Percentiles rank a stretch among this genome's conserved stretches.
Evolutionary conservation across 2,797 vertebrate genomes (phyloP).

Genomic region (Adrianichthys oophorus): DNA sequence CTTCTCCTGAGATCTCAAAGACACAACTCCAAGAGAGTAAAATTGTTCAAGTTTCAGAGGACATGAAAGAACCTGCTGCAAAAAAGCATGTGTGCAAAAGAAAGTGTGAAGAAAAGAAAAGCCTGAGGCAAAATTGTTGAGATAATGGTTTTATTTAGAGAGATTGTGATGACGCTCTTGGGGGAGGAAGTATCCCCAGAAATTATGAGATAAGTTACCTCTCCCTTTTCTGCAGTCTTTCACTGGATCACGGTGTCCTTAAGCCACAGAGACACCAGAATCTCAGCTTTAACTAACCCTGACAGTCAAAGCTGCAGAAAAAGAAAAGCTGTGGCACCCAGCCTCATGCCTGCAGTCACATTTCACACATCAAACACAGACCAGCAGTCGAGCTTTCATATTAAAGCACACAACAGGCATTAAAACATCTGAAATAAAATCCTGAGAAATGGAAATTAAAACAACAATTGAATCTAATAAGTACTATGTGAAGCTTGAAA

Average conservation of each 20-base stretch:
- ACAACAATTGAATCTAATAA: slow-evolving; percentile 37
- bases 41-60: slow-evolving; percentile 27
- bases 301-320: slow-evolving; percentile 47
- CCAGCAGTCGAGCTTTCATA: slow-evolving; percentile 16
- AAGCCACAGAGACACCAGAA: slow-evolving; percentile 40
- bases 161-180: slow-evolving; percentile 52
- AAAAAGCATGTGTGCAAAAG: slow-evolving; percentile 11
- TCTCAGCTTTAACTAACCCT: slow-evolving; percentile 60
- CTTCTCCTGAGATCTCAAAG: slow-evolving; percentile 34
- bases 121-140: slow-evolving; percentile 59
- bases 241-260: slow-evolving; percentile 35
- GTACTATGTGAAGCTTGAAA: slow-evolving; percentile 26
- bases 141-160: slow-evolving; percentile 73
- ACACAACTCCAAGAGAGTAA: slow-evolving; percentile 25
- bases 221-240: slow-evolving; percentile 47
- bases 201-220: slow-evolving; percentile 52
- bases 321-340: slow-evolving; percentile 30
- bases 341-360: slow-evolving; percentile 39
- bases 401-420: slow-evolving; percentile 28
- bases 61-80: slow-evolving; percentile 21
- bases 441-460: slow-evolving; percentile 30
- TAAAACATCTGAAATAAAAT: slow-evolving; percentile 24
- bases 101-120: slow-evolving; percentile 33
- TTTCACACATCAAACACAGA: slow-evolving; percentile 41
- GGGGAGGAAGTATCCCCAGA: slow-evolving; percentile 50